These are phyloP conservation scores for Aplidium turbinatum DNA, from an alignment of 23 tunicate genomes.

Conservation along the genomic window DNA sequence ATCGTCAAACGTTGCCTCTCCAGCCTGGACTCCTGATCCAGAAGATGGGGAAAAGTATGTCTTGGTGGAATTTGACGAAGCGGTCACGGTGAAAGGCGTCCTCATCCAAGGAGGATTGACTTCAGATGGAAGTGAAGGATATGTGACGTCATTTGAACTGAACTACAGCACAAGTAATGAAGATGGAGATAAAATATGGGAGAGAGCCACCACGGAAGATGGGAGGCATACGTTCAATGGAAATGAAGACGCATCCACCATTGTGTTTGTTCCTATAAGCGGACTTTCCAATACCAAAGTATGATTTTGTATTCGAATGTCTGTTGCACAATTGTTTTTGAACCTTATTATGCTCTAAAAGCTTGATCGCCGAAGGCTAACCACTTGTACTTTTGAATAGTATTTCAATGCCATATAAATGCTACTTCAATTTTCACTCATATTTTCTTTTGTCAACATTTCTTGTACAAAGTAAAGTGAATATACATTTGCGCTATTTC, in stretches of 20 bases:
- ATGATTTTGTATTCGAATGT: not conserved
- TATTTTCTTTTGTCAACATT: no score
- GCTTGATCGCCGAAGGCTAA: no score
- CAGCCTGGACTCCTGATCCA: constrained; percentile 51
- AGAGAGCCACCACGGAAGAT: not conserved
- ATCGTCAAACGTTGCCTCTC: not conserved
- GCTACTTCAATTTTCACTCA: no score
- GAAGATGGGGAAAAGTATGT: constrained; percentile 47
- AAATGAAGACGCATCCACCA: constrained; percentile 33
- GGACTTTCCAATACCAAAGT: constrained; percentile 17
- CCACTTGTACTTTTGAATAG: no score
- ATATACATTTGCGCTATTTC: no score
- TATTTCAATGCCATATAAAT: no score
- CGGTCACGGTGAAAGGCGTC: constrained; percentile 37
- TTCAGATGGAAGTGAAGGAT: constrained; percentile 25
- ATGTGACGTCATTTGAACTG: constrained; percentile 35
- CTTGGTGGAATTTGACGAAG: constrained; percentile 41
- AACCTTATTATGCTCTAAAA: no score
- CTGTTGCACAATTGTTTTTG: no score
- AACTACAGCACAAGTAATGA: constrained; percentile 22
- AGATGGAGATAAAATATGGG: constrained; percentile 25
- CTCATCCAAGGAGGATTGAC: constrained; percentile 39
- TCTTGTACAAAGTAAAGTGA: no score
- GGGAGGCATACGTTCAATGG: not conserved
- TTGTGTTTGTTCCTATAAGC: constrained; percentile 4